A percentile compares a stretch with the other conserved stretches of the same genome.
phyloP scores from a whole-genome alignment of 2,888 invertebrate species.

The Cremastobaeus sp. region DNA sequence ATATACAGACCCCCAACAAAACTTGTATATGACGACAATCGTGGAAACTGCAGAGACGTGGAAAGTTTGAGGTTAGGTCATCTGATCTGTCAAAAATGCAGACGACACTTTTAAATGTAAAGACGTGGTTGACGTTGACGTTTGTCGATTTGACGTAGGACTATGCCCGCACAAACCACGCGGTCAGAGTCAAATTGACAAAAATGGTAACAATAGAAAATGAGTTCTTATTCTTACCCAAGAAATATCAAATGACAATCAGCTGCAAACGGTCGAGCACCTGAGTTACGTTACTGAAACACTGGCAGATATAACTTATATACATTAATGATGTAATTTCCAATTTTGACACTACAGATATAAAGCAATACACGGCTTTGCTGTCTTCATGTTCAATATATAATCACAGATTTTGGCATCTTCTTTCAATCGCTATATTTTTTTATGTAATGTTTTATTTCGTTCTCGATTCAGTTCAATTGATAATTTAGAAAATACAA shows the following conservation, averaged over 20 bases:
- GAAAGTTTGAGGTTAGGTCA: constrained; percentile 38
- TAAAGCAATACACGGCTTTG: constrained; percentile 22
- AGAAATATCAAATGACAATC: constrained; percentile 7
- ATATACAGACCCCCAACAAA: too few relatives aligned
- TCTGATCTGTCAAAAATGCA: constrained; percentile 44
- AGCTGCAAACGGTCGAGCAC: not conserved
- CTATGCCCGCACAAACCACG: too few relatives aligned
- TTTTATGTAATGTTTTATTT: too few relatives aligned
- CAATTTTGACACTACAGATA: constrained; percentile 49
- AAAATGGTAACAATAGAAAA: not conserved
- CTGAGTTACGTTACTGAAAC: constrained; percentile 43
- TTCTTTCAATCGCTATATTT: too few relatives aligned
- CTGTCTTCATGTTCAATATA: not conserved
- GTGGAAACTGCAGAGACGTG: not conserved
- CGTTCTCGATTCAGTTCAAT: too few relatives aligned
- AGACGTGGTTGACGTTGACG: not conserved
- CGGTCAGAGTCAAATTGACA: not conserved
- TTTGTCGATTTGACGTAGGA: not conserved
- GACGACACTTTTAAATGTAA: constrained; percentile 24
- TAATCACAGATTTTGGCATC: not conserved
- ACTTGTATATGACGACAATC: not conserved
- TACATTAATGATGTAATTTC: constrained; percentile 42
- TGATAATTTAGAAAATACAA: too few relatives aligned
- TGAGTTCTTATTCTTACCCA: constrained; percentile 19
- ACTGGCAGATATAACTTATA: constrained; percentile 45